Conservation (phyloP, 2,797 vertebrate species). For the Lates japonicus region DNA sequence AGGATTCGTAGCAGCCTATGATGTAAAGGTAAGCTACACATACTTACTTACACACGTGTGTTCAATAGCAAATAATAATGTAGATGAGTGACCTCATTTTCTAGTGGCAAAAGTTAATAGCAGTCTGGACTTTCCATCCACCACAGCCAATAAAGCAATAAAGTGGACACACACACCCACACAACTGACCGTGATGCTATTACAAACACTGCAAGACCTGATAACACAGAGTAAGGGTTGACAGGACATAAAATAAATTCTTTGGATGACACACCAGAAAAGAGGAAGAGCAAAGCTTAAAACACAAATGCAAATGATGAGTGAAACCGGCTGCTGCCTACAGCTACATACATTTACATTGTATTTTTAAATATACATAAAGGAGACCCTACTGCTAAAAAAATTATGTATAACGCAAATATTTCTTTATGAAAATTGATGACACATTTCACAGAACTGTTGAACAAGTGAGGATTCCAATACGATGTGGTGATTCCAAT, state of each 20-base stretch:
- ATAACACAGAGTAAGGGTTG: background rate
- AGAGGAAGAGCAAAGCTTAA: background rate
- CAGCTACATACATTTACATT: background rate
- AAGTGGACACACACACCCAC: slow-evolving; percentile 5
- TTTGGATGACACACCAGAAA: background rate
- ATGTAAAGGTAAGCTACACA: background rate
- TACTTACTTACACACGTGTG: background rate
- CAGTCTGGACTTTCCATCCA: slow-evolving; percentile 18
- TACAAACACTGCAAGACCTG: background rate
- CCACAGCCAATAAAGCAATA: slow-evolving; percentile 16
- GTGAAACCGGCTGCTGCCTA: background rate
- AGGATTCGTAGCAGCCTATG: background rate
- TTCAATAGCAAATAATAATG: background rate
- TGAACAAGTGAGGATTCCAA: background rate
- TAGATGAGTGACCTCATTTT: slow-evolving; percentile 6
- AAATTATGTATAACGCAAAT: background rate
- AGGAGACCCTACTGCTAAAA: background rate
- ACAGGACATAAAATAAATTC: background rate
- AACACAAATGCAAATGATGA: background rate
- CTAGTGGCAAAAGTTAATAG: background rate
- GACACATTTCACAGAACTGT: slow-evolving; percentile 6
- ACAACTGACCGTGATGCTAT: background rate
- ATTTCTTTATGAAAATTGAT: background rate
- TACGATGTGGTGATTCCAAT: background rate
- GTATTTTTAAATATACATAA: background rate